phyloP scores from a whole-genome alignment of 1,140 invertebrate species.

The Heliconius nattereri region DNA sequence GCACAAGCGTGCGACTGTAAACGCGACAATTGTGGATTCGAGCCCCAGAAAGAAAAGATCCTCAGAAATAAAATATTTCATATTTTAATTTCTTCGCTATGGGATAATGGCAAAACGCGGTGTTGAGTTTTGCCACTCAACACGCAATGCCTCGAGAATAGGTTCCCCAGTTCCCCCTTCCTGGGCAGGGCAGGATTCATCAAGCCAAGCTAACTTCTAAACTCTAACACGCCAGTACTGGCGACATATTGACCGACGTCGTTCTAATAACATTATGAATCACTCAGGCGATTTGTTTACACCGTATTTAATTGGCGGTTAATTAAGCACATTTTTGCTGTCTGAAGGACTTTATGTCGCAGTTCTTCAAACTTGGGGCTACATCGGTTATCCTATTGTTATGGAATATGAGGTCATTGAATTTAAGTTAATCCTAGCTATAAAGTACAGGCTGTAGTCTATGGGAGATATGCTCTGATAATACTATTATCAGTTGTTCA shows the following conservation, averaged over 20 bases:
- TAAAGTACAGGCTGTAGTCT: not conserved
- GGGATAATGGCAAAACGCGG: no score
- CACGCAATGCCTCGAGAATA: no score
- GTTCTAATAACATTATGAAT: conserved; percentile 21
- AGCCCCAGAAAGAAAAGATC: no score
- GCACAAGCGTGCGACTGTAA: no score
- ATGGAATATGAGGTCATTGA: conserved; percentile 4
- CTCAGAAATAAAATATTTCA: not conserved
- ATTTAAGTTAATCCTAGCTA: not conserved
- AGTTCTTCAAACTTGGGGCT: conserved; percentile 17
- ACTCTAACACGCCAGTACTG: not conserved
- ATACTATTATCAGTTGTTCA: not conserved
- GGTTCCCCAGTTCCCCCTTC: no score
- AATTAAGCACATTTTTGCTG: conserved; percentile 43
- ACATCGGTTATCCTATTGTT: conserved; percentile 12
- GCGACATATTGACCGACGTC: not conserved
- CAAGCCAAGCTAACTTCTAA: not conserved
- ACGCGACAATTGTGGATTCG: not conserved
- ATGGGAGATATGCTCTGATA: not conserved
- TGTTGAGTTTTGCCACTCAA: no score
- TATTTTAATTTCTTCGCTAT: not conserved
- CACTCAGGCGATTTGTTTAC: conserved; percentile 43
- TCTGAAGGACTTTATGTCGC: conserved; percentile 18
- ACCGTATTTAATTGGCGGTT: conserved; percentile 37
- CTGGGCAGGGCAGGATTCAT: not conserved